Evolutionary conservation across 2,113 vertebrate species (phyloP).

Genomic region (Pongo pygmaeus): DNA sequence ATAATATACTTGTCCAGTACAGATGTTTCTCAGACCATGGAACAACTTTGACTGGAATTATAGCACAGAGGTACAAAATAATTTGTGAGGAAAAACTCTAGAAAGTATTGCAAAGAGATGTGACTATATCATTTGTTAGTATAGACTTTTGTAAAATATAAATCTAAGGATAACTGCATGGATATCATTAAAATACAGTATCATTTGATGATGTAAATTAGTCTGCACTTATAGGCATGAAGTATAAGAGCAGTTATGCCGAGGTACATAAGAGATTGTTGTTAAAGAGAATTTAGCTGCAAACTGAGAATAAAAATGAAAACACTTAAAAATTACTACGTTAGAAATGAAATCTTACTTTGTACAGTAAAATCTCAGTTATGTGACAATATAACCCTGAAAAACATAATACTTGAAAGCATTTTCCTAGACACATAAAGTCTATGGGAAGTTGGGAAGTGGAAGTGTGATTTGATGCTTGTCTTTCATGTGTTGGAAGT

Average conservation of each 20-base stretch:
- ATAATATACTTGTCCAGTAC: neutral
- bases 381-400: neutral
- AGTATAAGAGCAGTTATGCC: neutral
- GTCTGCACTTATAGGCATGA: neutral
- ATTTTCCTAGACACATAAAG: neutral
- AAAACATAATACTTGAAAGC: conserved; percentile 22
- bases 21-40: neutral
- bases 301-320: conserved; percentile 35
- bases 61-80: conserved; percentile 8
- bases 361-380: neutral
- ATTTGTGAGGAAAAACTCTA: conserved; percentile 31
- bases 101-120: conserved; percentile 14
- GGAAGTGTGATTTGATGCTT: neutral
- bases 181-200: neutral
- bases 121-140: neutral
- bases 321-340: neutral
- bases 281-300: conserved; percentile 17
- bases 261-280: neutral
- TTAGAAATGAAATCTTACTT: conserved; percentile 32
- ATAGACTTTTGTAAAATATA: neutral
- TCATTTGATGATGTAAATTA: conserved; percentile 9
- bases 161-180: neutral
- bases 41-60: conserved; percentile 1
- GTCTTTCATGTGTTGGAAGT: neutral
- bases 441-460: neutral